Base-by-base conservation (phyloP, 2,888 invertebrate species). In the Plutella xylostella region DNA sequence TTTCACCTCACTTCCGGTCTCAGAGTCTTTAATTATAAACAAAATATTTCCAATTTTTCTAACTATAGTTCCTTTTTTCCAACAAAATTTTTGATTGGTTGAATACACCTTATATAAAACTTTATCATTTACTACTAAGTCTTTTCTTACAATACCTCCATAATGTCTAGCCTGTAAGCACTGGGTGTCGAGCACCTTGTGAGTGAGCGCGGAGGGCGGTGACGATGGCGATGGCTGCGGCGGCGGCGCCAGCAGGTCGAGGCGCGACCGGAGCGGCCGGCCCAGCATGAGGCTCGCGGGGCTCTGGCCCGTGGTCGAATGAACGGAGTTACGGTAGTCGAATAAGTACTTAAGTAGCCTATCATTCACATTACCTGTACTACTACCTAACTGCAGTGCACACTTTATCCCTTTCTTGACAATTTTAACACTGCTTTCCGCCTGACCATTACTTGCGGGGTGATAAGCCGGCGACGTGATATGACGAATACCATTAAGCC, bases 381-480 rank as follows among this genome's bases (percentile, higher is more conserved):
- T 45, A 11, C 30, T 1, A 22, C 31, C 39, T 2, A 31, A n/a
- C 15, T 51, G n/a, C 6, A 55, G 22, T 39, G 48, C 39, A 5
- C 51, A 46, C 45, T 54, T 57, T 35, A 55, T 49, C 3, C 57
- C 57, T 28, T 51, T 57, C 49, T 60, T 58, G 1, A 57, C 47
- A 6, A 58, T 47, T 42, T 60, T 60, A 1, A 58, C 56, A 21
- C 46, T 54, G 17, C 51, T 49, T 30, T 57, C 56, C 0, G 56
- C 55, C 25, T 57, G 57, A 1, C 56, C 54, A 19, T 55, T 55
- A 30, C 55, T 58, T 3, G 55, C 42, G 14, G 56, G 55, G 37
- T 55, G 51, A 28, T 55, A 56, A 2, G 45, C 46, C 1, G 55
- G 55, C n/a, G 56, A 53, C 2, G 51, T 50, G 5, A 56, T 2